Percentiles rank a stretch among this genome's conserved stretches.
Conservation (phyloP, 2,888 invertebrate genomes). For the Sesamia inferens region DNA sequence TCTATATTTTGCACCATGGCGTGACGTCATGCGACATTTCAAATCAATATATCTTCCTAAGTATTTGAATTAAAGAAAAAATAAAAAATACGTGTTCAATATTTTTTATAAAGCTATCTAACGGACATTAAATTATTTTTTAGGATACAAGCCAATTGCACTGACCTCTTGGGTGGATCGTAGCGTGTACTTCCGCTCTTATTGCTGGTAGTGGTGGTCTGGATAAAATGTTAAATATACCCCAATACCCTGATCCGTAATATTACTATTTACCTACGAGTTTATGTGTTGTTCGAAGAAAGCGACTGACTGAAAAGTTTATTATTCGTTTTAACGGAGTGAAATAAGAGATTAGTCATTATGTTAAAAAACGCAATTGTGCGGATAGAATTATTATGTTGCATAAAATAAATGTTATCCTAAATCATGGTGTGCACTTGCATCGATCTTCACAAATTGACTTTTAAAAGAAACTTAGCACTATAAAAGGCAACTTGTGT, state of each 20-base stretch:
- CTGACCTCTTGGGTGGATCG: background rate
- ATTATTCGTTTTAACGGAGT: conserved; percentile 48
- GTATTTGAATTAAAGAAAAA: too few relatives aligned
- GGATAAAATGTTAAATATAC: conserved; percentile 7
- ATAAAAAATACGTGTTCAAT: too few relatives aligned
- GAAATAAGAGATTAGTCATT: conserved; percentile 48
- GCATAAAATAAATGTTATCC: conserved; percentile 27
- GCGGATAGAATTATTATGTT: conserved; percentile 28
- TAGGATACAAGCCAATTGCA: too few relatives aligned
- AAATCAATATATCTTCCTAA: too few relatives aligned
- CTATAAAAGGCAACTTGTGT: conserved; percentile 16
- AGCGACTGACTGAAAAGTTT: conserved; percentile 52
- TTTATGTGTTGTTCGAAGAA: conserved; percentile 44
- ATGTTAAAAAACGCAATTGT: conserved; percentile 42
- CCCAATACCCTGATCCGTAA: conserved; percentile 5
- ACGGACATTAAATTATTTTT: too few relatives aligned
- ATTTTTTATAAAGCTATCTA: too few relatives aligned
- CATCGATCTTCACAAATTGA: conserved; percentile 14
- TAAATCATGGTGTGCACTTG: conserved; percentile 12
- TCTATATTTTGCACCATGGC: too few relatives aligned
- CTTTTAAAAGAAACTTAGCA: background rate
- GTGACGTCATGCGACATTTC: too few relatives aligned
- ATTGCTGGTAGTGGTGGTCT: conserved; percentile 10
- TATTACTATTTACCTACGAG: conserved; percentile 33
- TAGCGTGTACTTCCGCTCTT: background rate